Conservation (phyloP, 2,113 vertebrate genomes). For the Trichechus manatus region DNA sequence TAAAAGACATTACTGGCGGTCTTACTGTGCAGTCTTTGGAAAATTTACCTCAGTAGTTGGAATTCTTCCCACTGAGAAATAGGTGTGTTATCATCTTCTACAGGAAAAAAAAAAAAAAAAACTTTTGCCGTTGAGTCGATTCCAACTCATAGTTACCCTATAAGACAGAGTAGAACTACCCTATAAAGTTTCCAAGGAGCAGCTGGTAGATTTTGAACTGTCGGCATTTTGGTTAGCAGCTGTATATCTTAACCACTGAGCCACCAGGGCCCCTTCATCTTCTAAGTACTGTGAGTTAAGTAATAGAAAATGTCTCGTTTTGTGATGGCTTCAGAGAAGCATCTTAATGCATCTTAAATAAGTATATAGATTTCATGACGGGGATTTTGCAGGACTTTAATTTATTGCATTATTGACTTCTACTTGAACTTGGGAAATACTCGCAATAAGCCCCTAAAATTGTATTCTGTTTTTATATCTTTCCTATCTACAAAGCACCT, state of each 20-base stretch:
- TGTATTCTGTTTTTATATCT: not conserved
- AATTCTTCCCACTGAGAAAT: not conserved
- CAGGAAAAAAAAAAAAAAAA: no score
- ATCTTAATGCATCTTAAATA: not conserved
- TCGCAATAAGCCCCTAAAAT: not conserved
- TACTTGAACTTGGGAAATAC: not conserved
- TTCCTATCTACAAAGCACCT: not conserved
- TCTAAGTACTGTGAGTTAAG: not conserved
- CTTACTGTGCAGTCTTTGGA: not conserved
- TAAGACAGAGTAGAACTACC: no score
- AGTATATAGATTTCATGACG: not conserved
- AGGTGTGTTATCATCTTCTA: not conserved
- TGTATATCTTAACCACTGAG: no score
- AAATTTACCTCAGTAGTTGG: not conserved
- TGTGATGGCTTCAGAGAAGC: not conserved
- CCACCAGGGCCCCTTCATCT: not conserved
- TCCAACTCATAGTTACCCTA: no score
- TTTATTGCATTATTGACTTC: constrained; percentile 17
- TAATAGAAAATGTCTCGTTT: not conserved
- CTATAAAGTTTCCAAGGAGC: no score
- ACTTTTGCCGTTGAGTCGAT: no score
- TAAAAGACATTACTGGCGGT: not conserved
- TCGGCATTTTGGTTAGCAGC: no score
- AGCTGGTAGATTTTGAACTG: no score
- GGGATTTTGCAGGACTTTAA: not conserved